Conservation (phyloP, 2,888 invertebrate genomes). For the Altica lythri region DNA sequence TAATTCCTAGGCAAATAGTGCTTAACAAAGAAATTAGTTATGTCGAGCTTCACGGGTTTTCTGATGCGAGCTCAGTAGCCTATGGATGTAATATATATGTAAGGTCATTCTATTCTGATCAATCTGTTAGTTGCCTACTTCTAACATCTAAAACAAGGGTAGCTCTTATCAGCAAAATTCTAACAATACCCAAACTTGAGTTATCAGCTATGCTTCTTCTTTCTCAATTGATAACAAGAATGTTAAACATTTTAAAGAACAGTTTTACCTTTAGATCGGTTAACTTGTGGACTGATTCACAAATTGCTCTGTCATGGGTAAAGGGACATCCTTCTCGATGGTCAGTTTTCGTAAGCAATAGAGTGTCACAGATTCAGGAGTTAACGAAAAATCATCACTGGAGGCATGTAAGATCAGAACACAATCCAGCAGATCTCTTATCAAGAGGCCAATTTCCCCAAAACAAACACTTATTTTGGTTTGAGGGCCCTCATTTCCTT, state of each 20-base stretch:
- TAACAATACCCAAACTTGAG: conserved; percentile 26
- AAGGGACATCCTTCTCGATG: conserved; percentile 21
- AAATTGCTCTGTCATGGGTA: conserved; percentile 30
- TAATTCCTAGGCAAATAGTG: too few species aligned
- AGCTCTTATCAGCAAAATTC: conserved; percentile 11
- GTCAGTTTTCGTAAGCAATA: conserved; percentile 28
- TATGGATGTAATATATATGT: conserved; percentile 14
- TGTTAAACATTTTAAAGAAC: conserved; percentile 8
- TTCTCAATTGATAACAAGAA: conserved; percentile 19
- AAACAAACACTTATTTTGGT: neutral
- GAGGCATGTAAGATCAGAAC: neutral
- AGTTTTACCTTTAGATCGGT: conserved; percentile 3
- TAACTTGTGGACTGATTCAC: conserved; percentile 31
- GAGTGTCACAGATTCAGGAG: neutral
- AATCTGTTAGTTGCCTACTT: conserved; percentile 17
- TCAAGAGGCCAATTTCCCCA: neutral
- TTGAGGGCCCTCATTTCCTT: neutral
- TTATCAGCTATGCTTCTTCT: conserved; percentile 27
- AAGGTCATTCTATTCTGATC: neutral
- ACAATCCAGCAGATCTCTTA: neutral
- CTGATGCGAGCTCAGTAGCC: conserved; percentile 24
- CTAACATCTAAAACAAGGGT: conserved; percentile 27
- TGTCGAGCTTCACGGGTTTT: conserved; percentile 31
- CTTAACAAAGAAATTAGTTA: neutral
- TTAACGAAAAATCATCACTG: neutral